phyloP scores from a whole-genome alignment of 64 coral and sea anemone species.

The Platygyra sinensis region DNA sequence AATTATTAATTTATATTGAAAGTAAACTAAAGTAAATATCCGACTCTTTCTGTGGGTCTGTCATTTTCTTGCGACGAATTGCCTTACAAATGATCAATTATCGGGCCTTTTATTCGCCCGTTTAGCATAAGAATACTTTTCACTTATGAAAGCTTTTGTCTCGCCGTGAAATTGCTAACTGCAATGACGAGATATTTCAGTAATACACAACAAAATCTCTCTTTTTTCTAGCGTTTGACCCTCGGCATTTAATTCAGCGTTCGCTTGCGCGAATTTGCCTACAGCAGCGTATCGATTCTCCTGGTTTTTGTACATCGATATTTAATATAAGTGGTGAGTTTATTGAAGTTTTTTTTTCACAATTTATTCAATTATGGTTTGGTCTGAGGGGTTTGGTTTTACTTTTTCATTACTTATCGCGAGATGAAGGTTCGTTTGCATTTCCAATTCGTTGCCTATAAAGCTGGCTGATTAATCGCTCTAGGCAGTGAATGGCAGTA shows the following conservation, averaged over 20 bases:
- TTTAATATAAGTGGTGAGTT: conserved; percentile 66
- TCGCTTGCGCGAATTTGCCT: neutral
- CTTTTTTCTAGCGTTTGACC: conserved; percentile 3
- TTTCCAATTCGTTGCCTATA: conserved; percentile 91
- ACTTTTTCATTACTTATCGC: conserved; percentile 74
- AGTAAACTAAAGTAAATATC: conserved; percentile 95
- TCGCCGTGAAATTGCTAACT: conserved; percentile 75
- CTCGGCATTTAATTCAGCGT: conserved; percentile 4
- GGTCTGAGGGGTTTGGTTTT: conserved; percentile 48
- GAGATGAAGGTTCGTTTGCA: conserved; percentile 70
- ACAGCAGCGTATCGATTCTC: conserved; percentile 5
- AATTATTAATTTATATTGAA: conserved; percentile 99
- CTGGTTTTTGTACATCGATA: conserved; percentile 50
- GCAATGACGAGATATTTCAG: conserved; percentile 62
- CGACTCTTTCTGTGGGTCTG: conserved; percentile 79
- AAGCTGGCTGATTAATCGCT: conserved; percentile 86
- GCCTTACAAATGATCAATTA: conserved; percentile 99
- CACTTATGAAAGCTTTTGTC: conserved; percentile 86
- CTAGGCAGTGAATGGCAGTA: conserved; percentile 73
- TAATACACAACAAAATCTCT: conserved; percentile 75
- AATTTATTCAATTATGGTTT: conserved; percentile 91
- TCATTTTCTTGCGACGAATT: conserved; percentile 90
- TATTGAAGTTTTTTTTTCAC: conserved; percentile 72
- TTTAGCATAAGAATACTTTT: conserved; percentile 97
- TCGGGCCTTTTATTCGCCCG: conserved; percentile 85